A percentile compares a stretch with the other conserved stretches of the same genome.
phyloP scores from a whole-genome alignment of 2,888 invertebrate species.

The Pyrocoelia pectoralis region DNA sequence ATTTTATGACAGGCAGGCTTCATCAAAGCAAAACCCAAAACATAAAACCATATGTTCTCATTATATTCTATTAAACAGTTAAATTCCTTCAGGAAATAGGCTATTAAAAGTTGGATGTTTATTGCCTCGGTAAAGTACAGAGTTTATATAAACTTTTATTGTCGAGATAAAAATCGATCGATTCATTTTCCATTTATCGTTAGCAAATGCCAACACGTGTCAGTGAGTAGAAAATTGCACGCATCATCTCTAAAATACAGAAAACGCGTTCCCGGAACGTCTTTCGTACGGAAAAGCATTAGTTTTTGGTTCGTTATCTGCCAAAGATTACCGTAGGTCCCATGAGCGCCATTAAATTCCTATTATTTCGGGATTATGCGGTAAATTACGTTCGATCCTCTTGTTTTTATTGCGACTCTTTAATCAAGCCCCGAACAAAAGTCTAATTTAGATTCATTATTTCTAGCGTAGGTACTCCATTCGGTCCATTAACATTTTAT shows the following conservation, averaged over 20 bases:
- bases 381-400: conserved; percentile 33
- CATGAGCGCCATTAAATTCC: conserved; percentile 32
- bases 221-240: conserved; percentile 1
- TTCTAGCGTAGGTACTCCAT: conserved; percentile 2
- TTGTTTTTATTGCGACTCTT: conserved; percentile 29
- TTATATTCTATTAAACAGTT: conserved; percentile 30
- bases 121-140: conserved; percentile 4
- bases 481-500: neutral
- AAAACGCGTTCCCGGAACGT: conserved; percentile 22
- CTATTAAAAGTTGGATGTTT: conserved; percentile 22
- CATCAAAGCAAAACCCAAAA: conserved; percentile 21
- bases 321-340: conserved; percentile 28
- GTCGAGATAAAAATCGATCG: conserved; percentile 3
- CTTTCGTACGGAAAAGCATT: conserved; percentile 31
- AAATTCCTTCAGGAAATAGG: conserved; percentile 27
- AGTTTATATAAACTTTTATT: neutral
- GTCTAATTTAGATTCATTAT: conserved; percentile 30
- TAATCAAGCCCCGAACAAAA: conserved; percentile 19
- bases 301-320: conserved; percentile 37
- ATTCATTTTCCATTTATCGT: neutral
- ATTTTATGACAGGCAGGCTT: conserved; percentile 27
- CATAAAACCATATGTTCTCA: conserved; percentile 31
- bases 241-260: conserved; percentile 14
- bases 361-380: conserved; percentile 34
- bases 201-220: neutral